A percentile compares a stretch with the other conserved stretches of the same genome.
Evolutionary conservation across 2,797 vertebrate species (phyloP).

Genomic region (Coendou prehensilis): DNA sequence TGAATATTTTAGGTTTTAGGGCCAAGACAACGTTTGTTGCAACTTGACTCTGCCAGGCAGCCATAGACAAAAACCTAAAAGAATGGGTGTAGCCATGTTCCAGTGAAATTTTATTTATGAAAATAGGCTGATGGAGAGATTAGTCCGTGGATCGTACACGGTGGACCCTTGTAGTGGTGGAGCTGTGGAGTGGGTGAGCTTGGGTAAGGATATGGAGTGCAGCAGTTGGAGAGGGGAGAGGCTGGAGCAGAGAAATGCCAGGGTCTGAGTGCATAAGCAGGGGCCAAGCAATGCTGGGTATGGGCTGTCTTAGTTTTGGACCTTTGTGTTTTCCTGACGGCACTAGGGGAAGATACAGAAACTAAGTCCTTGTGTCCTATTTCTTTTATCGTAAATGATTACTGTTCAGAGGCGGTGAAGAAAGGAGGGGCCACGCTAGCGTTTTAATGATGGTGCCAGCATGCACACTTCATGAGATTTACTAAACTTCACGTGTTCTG

Average conservation of each 20-base stretch:
- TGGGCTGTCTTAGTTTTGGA: neutral
- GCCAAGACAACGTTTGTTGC: neutral
- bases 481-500: neutral
- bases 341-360: neutral
- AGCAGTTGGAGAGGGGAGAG: neutral
- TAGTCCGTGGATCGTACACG: neutral
- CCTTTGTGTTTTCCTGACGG: neutral
- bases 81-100: neutral
- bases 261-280: neutral
- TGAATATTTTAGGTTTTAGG: neutral
- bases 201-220: neutral
- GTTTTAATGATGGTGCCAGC: neutral
- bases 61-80: neutral
- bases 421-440: neutral
- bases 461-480: neutral
- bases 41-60: neutral
- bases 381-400: neutral
- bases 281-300: neutral
- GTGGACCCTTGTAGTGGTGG: neutral
- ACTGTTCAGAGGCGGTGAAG: neutral
- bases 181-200: neutral
- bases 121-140: neutral
- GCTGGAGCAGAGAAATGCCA: too few species aligned
- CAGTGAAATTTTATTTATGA: conserved; percentile 31
- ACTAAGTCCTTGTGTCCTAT: neutral